Evolutionary conservation across 2,888 invertebrate species (phyloP).

Genomic region (Liodrosophila aerea): DNA sequence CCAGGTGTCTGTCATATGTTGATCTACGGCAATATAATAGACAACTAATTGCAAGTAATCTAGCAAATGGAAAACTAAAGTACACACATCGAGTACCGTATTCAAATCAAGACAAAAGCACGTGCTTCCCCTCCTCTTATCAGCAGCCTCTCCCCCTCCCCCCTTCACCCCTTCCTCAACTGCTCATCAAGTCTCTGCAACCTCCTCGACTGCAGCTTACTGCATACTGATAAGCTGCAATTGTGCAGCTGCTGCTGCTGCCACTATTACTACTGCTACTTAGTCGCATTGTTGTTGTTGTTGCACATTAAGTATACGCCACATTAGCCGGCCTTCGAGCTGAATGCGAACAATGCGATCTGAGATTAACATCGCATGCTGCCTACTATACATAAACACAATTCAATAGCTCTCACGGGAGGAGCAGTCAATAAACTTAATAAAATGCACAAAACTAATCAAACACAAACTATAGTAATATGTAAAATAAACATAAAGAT

Average conservation of each 20-base stretch:
- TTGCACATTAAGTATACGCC: conserved; percentile 36
- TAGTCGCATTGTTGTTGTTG: neutral
- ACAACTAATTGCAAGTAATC: conserved; percentile 24
- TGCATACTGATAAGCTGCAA: conserved; percentile 30
- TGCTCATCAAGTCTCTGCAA: too few relatives aligned
- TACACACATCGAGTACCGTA: too few relatives aligned
- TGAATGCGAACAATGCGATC: conserved; percentile 4
- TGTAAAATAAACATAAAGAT: too few relatives aligned
- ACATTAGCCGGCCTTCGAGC: neutral
- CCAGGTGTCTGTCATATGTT: too few relatives aligned
- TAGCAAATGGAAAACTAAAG: too few relatives aligned
- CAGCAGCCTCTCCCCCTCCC: too few relatives aligned
- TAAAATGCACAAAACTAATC: neutral
- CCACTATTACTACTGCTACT: too few relatives aligned
- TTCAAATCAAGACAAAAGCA: neutral
- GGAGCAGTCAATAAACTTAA: too few relatives aligned
- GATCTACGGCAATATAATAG: conserved; percentile 37
- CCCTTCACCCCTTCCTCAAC: neutral
- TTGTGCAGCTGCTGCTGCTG: conserved; percentile 14
- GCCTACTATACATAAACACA: neutral
- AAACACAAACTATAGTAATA: too few relatives aligned
- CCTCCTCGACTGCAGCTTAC: neutral
- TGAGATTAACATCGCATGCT: neutral
- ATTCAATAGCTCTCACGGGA: too few relatives aligned
- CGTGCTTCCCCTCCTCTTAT: conserved; percentile 1